These are phyloP conservation scores for Pristionchus fissidentatus DNA, from an alignment of 2,888 invertebrate genomes.

Conservation along the genomic window DNA sequence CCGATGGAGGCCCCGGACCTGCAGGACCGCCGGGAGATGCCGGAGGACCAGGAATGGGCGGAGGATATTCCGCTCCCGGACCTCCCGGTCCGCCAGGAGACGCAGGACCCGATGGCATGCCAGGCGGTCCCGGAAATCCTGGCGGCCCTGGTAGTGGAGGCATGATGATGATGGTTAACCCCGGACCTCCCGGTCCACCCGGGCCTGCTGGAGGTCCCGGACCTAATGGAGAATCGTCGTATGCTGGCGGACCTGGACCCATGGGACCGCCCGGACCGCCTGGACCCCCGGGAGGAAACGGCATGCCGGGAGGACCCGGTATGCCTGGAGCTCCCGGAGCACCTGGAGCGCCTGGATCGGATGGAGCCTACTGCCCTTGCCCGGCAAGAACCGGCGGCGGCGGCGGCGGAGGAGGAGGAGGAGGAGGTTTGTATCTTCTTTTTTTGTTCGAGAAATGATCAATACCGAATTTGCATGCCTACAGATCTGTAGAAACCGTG, in stretches of 20 bases:
- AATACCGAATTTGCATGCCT: not conserved
- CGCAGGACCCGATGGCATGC: not conserved
- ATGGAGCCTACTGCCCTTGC: constrained; percentile 30
- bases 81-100: constrained; percentile 10
- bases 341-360: not conserved
- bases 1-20: constrained; percentile 54
- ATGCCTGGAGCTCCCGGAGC: not conserved
- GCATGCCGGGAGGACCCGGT: not conserved
- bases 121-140: not conserved
- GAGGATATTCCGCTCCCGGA: constrained; percentile 50
- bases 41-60: constrained; percentile 44
- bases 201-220: not conserved
- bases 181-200: constrained; percentile 13
- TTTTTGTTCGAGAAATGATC: not conserved
- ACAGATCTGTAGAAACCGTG: not conserved
- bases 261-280: not conserved
- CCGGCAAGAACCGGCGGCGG: not conserved
- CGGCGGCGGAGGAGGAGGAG: too few species aligned
- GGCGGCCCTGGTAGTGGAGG: not conserved
- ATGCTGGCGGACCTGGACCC: constrained; percentile 6
- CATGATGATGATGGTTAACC: not conserved
- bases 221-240: not conserved
- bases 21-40: constrained; percentile 44
- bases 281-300: not conserved
- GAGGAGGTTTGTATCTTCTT: not conserved